Conservation (phyloP, 1,140 invertebrate genomes). For the Bombus pascuorum region DNA sequence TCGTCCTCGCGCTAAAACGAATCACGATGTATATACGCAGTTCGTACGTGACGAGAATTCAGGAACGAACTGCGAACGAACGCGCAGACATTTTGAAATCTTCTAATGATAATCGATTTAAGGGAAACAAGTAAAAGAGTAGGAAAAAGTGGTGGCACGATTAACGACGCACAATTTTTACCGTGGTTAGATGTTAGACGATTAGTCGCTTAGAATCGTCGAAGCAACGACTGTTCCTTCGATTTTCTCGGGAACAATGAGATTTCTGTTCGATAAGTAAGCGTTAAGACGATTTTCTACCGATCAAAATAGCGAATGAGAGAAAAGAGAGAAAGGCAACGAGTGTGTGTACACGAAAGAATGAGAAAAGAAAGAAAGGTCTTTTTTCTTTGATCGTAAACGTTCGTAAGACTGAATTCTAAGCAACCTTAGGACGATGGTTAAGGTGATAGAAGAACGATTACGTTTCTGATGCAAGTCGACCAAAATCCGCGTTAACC, state of each 20-base stretch:
- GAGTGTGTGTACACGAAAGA: neutral
- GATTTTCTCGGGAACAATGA: constrained; percentile 58
- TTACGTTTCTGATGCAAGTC: constrained; percentile 8
- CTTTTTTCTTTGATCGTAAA: constrained; percentile 12
- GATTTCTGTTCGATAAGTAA: constrained; percentile 43
- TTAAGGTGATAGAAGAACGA: constrained; percentile 3
- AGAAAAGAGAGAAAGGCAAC: neutral
- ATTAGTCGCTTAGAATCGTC: constrained; percentile 37
- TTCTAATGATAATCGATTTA: neutral
- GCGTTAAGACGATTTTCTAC: constrained; percentile 42
- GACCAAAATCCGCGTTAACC: constrained; percentile 8
- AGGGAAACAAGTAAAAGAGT: neutral
- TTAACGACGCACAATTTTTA: constrained; percentile 51
- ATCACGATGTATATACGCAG: neutral
- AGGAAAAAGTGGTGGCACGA: neutral
- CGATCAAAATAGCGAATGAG: constrained; percentile 7
- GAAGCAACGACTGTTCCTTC: constrained; percentile 47
- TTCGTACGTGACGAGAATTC: no score
- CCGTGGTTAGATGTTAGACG: constrained; percentile 21
- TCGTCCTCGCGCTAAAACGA: neutral
- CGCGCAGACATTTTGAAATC: neutral
- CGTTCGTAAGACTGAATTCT: constrained; percentile 43
- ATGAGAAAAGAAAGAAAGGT: neutral
- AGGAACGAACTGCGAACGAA: no score
- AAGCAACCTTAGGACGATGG: constrained; percentile 8